Evolutionary conservation across 35 echinoderm and acorn worm species (phyloP), one percentile per base, ranked within the genome.

Genomic region (Heliocidaris tuberculata): DNA sequence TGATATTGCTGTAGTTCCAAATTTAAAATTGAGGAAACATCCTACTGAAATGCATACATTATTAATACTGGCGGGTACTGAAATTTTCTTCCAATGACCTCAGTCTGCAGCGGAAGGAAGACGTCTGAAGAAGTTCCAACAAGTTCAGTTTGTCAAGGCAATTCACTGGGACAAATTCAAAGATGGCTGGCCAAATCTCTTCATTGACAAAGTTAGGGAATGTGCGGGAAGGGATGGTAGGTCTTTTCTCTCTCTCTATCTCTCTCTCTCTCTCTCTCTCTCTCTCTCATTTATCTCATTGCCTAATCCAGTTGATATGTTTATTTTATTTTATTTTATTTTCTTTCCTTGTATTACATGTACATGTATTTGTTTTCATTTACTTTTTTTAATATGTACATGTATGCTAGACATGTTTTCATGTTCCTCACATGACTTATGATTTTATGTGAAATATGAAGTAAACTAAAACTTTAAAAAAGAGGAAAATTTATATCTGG

Each of bases 151-250:
- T 88, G 50, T 49, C 19, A 95, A 96, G 49, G 90, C 97, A 10
- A 99, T 99, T 27, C 88, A 96, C 30, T 99, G 98, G 98, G 93
- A 95, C 9, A 96, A 95, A 86, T 99, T 99, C 95, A 97, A 97
- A 48, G 98, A 99, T 95, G 97, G 97, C 17, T 99, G 98, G 98
- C 98, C 98, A 85, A 97, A 97, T 92, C 95, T 99, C n/a, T 99
- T 99, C 94, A 99, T 99, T 32, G 59, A 99, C 29, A 95, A 99
- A 71, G 98, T 99, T 24, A 95, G 96, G 49, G 88, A 97, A 21
- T 97, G 96, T 47, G 96, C 97, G 56, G 98, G 98, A 24, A 95
- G 97, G 96, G 98, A 99, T 95, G 97, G 98, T 99, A 92, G 96
- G 95, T 48, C 5, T 15, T 61, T 32, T 50, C 9, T 27, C 17